These are phyloP conservation scores for Actenoides hombroni DNA, from an alignment of 2,113 vertebrate species.

Conservation along the genomic window DNA sequence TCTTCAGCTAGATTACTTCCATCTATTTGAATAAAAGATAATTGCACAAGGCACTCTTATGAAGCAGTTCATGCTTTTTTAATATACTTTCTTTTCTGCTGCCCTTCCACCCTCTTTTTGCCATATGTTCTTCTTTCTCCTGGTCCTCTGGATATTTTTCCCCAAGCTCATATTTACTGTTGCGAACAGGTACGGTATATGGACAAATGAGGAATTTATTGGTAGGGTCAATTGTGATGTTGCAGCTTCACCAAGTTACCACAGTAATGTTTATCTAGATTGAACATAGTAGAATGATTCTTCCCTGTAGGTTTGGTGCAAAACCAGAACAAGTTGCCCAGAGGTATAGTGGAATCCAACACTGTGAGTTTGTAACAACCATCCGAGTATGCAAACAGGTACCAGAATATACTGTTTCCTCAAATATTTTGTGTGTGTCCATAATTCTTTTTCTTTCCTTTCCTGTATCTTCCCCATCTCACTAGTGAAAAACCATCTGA, in stretches of 20 bases:
- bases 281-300: not conserved
- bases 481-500: not conserved
- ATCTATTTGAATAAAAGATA: not conserved
- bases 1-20: not conserved
- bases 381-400: not conserved
- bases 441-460: not conserved
- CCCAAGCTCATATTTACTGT: not conserved
- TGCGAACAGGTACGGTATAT: not conserved
- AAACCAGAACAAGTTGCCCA: not conserved
- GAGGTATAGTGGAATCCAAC: not conserved
- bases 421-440: not conserved
- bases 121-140: not conserved
- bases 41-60: not conserved
- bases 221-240: not conserved
- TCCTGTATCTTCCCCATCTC: not conserved
- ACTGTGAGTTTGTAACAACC: not conserved
- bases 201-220: not conserved
- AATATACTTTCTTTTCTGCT: not conserved
- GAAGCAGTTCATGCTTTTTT: not conserved
- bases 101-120: not conserved
- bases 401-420: not conserved
- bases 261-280: not conserved
- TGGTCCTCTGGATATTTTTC: not conserved
- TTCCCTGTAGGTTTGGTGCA: not conserved
- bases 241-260: not conserved